Base-by-base conservation (phyloP, 2,797 vertebrate species). In the Mus minutoides region DNA sequence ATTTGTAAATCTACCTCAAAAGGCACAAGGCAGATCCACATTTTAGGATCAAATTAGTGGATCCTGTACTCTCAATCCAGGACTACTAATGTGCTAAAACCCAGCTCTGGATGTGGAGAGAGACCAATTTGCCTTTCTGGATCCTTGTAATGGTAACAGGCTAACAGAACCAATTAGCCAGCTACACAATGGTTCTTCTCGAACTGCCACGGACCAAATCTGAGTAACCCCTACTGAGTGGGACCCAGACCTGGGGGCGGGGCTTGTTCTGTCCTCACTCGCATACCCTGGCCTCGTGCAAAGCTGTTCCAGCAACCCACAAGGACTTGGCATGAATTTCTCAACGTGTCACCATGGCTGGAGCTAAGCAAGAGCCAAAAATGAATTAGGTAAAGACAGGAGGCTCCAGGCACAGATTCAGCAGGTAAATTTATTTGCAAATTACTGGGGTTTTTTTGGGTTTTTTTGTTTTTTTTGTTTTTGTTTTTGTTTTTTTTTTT, bases 391-490 rank as follows among this genome's bases (percentile, higher is more conserved):
- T 96, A 90, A 95, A 97, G 95, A 95, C 58, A 86, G 93, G 40
- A 73, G 54, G 87, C 90, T 92, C 92, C 84, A 91, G 92, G 92
- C 92, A 94, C 80, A 97, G 40, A 97, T 93, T 92, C 84, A 96
- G 91, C 95, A 98, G 95, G 96, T 97, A 87, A 97, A 97, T 96
- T 96, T 97, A 90, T 96, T 97, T 91, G 79, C 58, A 90, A 93
- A 78, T 77, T 56, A 94, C 52, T 62, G n/a, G n/a, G n/a, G n/a
- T n/a, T n/a, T n/a, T n/a, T n/a, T n/a, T n/a, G n/a, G n/a, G n/a
- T n/a, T n/a, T n/a, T n/a, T n/a, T n/a, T n/a, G n/a, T n/a, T n/a
- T n/a, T n/a, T n/a, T n/a, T n/a, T n/a, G n/a, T n/a, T n/a, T n/a
- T 46, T 95, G 92, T 54, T 54, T 17, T 54, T 54, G 13, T 14